Evolutionary conservation across 2,888 invertebrate genomes (phyloP).

Genomic region (Drosophila conformis): DNA sequence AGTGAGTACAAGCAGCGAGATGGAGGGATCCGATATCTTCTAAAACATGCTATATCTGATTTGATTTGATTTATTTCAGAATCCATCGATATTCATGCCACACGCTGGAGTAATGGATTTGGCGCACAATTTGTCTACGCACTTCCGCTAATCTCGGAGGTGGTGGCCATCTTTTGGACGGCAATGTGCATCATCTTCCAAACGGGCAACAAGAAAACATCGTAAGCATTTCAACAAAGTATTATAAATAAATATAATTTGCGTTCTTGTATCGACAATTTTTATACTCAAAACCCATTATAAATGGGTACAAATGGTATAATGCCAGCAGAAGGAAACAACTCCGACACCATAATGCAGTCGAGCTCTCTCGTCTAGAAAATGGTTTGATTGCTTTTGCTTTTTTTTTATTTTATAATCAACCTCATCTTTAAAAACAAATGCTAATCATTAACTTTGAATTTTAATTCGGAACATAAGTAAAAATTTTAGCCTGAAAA

Average conservation of each 20-base stretch:
- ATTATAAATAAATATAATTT: not conserved
- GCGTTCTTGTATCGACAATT: not conserved
- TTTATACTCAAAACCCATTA: not conserved
- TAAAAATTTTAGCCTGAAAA: no score
- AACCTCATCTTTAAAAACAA: not conserved
- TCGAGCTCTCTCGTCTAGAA: not conserved
- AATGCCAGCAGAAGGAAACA: no score
- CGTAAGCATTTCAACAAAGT: slow-evolving; percentile 60
- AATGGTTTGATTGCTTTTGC: not conserved
- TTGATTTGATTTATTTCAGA: slow-evolving; percentile 49
- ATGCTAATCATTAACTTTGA: not conserved
- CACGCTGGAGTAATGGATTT: slow-evolving; percentile 70
- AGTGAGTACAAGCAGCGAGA: slow-evolving; percentile 52
- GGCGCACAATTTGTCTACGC: slow-evolving; percentile 79
- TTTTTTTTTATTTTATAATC: not conserved
- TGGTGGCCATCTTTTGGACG: slow-evolving; percentile 82
- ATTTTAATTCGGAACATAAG: no score
- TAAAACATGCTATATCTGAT: not conserved
- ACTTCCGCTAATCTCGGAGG: slow-evolving; percentile 81
- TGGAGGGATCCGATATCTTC: not conserved
- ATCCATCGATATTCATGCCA: slow-evolving; percentile 76
- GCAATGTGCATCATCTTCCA: slow-evolving; percentile 83
- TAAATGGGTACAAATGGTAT: not conserved
- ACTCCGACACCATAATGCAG: not conserved
- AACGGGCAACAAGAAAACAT: slow-evolving; percentile 80